Evolutionary conservation across 2,888 invertebrate genomes (phyloP), one percentile per base, ranked within the genome.

Genomic region (Lepidonotus clava): DNA sequence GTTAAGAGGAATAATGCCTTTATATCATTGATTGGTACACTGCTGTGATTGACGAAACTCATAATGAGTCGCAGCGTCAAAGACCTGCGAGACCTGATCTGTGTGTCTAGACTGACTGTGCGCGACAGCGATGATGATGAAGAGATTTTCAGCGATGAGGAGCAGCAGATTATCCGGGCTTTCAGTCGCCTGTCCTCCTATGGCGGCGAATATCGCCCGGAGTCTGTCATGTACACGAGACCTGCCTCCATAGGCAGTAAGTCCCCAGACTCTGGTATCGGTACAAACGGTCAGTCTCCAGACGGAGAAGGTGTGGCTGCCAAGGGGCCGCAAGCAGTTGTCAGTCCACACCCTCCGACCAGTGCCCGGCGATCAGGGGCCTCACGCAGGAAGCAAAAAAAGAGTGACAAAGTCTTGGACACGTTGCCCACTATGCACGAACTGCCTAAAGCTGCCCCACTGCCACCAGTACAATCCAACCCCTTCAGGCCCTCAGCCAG

Each of bases 21-120:
- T n/a, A n/a, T n/a, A n/a, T n/a, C n/a, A n/a, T n/a, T n/a, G n/a
- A n/a, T n/a, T n/a, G n/a, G n/a, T n/a, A n/a, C n/a, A n/a, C n/a
- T n/a, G n/a, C n/a, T n/a, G n/a, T n/a, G n/a, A n/a, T n/a, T n/a
- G n/a, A n/a, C n/a, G n/a, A 36, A 14, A 28, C 28, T 38, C 71
- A 85, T 32, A 46, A 84, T 94, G 94, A 93, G 93, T 89, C 89
- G 94, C 86, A 93, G 94, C 71, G 92, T 93, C 0, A 90, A 91
- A 86, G 94, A 94, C 89, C 90, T 94, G 46, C 90, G 94, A 32
- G 94, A 94, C 71, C 86, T 94, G 84, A 93, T 94, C 83, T 93
- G 93, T 91, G 93, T 94, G 32, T 94, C 94, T 36, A 88, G 94
- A 53, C 88, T 94, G 40, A 92, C 93, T 21, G 90, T 92, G 85